Evolutionary conservation across 2,113 vertebrate genomes (phyloP).

Genomic region (Eudyptes chrysolophus): DNA sequence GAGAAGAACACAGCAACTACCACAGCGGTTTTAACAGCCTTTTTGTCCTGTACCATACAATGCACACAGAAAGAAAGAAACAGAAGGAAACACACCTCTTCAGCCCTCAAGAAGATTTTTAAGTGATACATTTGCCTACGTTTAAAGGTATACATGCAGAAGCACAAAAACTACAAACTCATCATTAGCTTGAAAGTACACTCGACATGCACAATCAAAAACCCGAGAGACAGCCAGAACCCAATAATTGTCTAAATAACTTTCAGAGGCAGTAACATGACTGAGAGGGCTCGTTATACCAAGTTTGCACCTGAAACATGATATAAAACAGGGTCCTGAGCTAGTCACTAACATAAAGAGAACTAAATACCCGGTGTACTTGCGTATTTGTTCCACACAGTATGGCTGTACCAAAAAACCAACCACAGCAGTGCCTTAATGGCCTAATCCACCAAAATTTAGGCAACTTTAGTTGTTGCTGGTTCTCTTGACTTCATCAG

Average conservation of each 20-base stretch:
- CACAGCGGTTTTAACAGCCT: background rate
- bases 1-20: background rate
- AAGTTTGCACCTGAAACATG: background rate
- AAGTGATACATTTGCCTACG: background rate
- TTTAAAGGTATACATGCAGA: background rate
- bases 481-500: background rate
- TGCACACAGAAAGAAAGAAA: background rate
- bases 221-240: background rate
- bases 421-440: background rate
- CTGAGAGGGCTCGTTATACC: background rate
- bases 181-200: background rate
- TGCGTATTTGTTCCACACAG: background rate
- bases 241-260: background rate
- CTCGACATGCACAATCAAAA: background rate
- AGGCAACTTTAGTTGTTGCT: background rate
- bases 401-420: background rate
- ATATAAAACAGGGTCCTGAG: background rate
- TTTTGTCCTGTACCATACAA: background rate
- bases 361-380: background rate
- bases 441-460: background rate
- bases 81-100: background rate
- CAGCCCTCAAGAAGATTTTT: background rate
- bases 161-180: background rate
- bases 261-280: background rate
- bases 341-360: background rate